Conservation (phyloP, 1,140 invertebrate genomes). For the Probaryconus sp. region DNA sequence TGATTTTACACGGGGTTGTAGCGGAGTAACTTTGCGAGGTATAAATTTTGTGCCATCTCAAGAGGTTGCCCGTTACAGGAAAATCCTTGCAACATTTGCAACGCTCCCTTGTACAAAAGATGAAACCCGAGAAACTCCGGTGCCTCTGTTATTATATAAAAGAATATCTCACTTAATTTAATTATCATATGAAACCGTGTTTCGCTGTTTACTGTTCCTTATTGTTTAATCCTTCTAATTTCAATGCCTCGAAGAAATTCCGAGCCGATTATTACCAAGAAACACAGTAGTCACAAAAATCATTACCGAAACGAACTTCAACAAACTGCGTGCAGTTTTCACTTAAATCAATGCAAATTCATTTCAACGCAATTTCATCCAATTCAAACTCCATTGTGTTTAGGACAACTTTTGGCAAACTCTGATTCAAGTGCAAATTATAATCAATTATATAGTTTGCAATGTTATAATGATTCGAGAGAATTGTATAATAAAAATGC, state of each 20-base stretch:
- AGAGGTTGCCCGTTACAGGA: slow-evolving; percentile 40
- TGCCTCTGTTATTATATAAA: slow-evolving; percentile 30
- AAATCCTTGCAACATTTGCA: slow-evolving; percentile 43
- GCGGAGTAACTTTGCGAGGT: slow-evolving; percentile 60
- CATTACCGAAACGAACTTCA: too few species aligned
- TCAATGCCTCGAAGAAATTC: too few species aligned
- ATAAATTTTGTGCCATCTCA: slow-evolving; percentile 64
- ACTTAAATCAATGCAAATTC: slow-evolving; percentile 39
- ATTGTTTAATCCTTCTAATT: too few species aligned
- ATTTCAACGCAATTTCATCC: slow-evolving; percentile 21
- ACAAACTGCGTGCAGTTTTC: slow-evolving; percentile 5
- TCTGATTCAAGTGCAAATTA: slow-evolving; percentile 4
- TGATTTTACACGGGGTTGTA: slow-evolving; percentile 57
- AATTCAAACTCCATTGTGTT: slow-evolving; percentile 8
- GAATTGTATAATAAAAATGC: slow-evolving; percentile 1
- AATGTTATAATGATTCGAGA: slow-evolving; percentile 2
- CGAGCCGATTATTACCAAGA: too few species aligned
- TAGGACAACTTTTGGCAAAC: slow-evolving; percentile 24
- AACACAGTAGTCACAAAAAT: too few species aligned
- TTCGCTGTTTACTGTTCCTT: slow-evolving; percentile 19
- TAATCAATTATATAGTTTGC: neutral
- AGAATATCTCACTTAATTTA: slow-evolving; percentile 3
- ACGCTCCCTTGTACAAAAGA: slow-evolving; percentile 39
- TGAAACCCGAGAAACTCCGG: slow-evolving; percentile 2
- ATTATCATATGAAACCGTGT: slow-evolving; percentile 11